Conservation (phyloP, 1,140 invertebrate species). For the Ylistrum balloti region DNA sequence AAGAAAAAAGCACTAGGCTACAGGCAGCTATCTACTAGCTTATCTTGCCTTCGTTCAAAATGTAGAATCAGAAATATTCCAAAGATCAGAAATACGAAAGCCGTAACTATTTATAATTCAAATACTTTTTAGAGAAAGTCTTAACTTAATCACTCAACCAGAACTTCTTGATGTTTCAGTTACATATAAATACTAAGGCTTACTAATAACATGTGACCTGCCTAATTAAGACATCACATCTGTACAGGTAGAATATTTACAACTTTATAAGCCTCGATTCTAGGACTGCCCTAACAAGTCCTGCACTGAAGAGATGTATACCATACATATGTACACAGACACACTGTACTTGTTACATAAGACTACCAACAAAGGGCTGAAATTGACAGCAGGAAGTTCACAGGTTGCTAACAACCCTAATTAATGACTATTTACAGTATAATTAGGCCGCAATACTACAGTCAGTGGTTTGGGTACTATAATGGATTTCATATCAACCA, state of each 20-base stretch:
- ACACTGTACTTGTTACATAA: background rate
- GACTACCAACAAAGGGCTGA: background rate
- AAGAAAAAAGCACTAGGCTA: too few relatives aligned
- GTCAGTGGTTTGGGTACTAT: too few relatives aligned
- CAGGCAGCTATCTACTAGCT: too few relatives aligned
- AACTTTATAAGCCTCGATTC: background rate
- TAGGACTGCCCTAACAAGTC: background rate
- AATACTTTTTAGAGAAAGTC: too few relatives aligned
- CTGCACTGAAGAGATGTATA: background rate
- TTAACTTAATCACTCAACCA: too few relatives aligned
- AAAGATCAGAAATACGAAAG: too few relatives aligned
- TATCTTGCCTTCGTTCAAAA: too few relatives aligned
- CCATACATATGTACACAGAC: too few relatives aligned
- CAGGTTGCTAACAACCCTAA: background rate
- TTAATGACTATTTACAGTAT: background rate
- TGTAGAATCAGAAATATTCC: too few relatives aligned
- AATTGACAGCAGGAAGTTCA: constrained; percentile 1
- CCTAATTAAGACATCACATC: background rate
- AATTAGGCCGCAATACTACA: background rate
- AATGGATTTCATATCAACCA: background rate
- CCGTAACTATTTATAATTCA: too few relatives aligned
- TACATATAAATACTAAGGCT: background rate
- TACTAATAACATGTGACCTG: constrained; percentile 17
- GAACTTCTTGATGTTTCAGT: too few relatives aligned
- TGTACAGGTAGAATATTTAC: background rate